Base-by-base conservation (phyloP, 2,797 vertebrate genomes). In the Pipistrellus kuhlii region DNA sequence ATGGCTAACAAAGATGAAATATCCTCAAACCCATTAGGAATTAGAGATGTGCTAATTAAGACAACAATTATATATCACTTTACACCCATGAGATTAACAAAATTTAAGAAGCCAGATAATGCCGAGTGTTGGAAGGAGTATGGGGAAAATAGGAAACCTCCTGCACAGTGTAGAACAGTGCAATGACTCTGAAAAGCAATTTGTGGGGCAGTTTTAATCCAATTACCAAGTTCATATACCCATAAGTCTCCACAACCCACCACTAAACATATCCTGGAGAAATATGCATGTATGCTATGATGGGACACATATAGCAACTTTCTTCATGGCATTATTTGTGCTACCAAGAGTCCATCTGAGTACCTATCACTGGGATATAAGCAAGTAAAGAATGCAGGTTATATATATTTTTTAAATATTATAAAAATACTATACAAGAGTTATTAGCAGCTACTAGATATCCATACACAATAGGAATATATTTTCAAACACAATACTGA, bases 1-100 rank as follows among this genome's bases (percentile, higher is more conserved):
- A 93, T 91, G 83, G 35, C 80, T 91, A 86, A 93, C 66, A 92
- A 73, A 88, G 10, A 57, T 84, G 77, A 90, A 94, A 46, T 94
- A 64, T 51, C 30, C 5, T 46, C 76, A 85, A 85, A 17, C 46
- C 87, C 53, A 75, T 25, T 88, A 87, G 73, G 85, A 94, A 92
- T 93, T 76, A 91, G 68, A 96, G 75, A 59, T 84, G 82, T 6
- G 21, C 44, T 91, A 89, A 96, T 95, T 96, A 94, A 93, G 86
- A 77, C n/a, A 95, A 94, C 35, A 94, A 73, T 64, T 91, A 21
- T 44, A 55, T 91, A 91, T 94, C 86, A 72, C 18, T 85, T 94
- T 85, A 64, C 32, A 89, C 72, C 64, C 62, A 32, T 21, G 64
- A 90, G 86, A 87, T 91, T 35, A 91, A 18, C 78, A 93, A 86